Evolutionary conservation across 2,113 vertebrate genomes (phyloP).

Genomic region (Callospermophilus lateralis): DNA sequence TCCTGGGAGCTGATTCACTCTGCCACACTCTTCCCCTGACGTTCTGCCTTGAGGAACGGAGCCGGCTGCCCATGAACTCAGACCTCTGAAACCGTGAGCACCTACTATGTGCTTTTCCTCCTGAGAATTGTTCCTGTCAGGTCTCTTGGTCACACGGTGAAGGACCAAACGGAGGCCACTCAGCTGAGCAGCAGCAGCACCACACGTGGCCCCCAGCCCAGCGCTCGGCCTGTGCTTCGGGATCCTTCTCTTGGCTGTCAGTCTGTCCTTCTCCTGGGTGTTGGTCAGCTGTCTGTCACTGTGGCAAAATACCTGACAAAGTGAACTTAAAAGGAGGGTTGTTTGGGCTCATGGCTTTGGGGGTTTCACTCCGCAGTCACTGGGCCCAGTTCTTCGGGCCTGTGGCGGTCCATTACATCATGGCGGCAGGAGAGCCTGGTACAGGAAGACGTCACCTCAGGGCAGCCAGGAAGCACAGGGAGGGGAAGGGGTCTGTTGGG

Average conservation of each 20-base stretch:
- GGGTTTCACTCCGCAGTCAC: not conserved
- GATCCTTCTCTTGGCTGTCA: not conserved
- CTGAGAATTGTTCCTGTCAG: too few relatives aligned
- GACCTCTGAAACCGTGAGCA: too few relatives aligned
- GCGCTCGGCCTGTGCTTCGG: rapidly evolving
- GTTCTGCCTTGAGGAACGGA: too few relatives aligned
- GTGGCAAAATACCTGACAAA: not conserved
- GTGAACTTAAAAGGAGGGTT: not conserved
- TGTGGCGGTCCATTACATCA: too few relatives aligned
- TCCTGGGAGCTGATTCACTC: too few relatives aligned
- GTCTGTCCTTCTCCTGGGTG: not conserved
- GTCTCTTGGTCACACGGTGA: rapidly evolving
- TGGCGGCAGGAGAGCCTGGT: too few relatives aligned
- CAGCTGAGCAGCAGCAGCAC: not conserved
- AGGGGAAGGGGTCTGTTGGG: too few relatives aligned
- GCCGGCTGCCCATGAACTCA: too few relatives aligned
- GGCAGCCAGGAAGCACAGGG: not conserved
- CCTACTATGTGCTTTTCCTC: too few relatives aligned
- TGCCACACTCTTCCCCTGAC: too few relatives aligned
- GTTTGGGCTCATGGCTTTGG: not conserved
- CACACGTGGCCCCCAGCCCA: rapidly evolving
- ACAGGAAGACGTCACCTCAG: not conserved
- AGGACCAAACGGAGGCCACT: not conserved
- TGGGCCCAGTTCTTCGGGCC: not conserved
- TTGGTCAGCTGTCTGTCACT: not conserved